Conservation (phyloP, 2,888 invertebrate species). For the Meandrusa payeni region DNA sequence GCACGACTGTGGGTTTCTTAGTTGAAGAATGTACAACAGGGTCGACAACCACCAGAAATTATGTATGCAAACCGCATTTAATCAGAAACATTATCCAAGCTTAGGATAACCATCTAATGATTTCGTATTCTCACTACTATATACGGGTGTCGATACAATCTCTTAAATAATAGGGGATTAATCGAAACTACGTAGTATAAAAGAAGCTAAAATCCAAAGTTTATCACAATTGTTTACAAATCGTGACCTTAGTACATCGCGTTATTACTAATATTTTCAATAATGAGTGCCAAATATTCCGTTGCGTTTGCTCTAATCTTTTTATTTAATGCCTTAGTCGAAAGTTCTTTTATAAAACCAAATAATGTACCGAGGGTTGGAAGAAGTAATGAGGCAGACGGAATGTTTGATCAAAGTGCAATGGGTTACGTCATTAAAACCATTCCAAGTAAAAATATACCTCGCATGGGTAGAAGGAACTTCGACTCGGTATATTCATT, state of each 20-base stretch:
- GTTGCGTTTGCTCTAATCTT: constrained; percentile 47
- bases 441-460: constrained; percentile 64
- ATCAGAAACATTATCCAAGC: constrained; percentile 2
- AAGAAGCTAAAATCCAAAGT: constrained; percentile 23
- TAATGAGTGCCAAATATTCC: constrained; percentile 53
- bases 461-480: constrained; percentile 71
- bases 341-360: constrained; percentile 65
- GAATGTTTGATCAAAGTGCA: constrained; percentile 53
- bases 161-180: constrained; percentile 46
- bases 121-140: constrained; percentile 40
- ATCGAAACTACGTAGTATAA: constrained; percentile 54
- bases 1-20: too few species aligned
- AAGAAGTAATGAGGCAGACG: constrained; percentile 64
- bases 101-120: constrained; percentile 34
- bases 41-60: neutral
- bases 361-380: constrained; percentile 71
- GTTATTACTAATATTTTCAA: constrained; percentile 28
- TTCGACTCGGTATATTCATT: constrained; percentile 56
- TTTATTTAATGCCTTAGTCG: constrained; percentile 49
- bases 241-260: constrained; percentile 24
- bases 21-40: too few species aligned
- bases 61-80: constrained; percentile 5
- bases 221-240: constrained; percentile 33
- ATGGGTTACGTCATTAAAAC: constrained; percentile 75
- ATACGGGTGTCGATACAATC: constrained; percentile 38